Evolutionary conservation across 2,797 vertebrate genomes (phyloP), one percentile per base, ranked within the genome.

Genomic region (Poeciliopsis turneri): DNA sequence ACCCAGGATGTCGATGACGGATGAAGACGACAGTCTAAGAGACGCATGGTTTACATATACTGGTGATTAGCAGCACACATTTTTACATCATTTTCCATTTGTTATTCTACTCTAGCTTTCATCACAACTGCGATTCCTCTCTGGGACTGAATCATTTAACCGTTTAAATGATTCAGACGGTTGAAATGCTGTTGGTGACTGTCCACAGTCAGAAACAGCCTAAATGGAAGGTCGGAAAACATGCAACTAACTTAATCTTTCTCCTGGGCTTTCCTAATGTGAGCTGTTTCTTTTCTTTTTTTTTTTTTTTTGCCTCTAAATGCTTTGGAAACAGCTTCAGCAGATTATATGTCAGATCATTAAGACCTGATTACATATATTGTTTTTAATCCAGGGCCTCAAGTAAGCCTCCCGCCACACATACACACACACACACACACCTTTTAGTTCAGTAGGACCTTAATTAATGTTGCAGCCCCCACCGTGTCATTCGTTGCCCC

Each of bases 241-340:
- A 77, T 77, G 55, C 74, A 80, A 57, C 16, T 12, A 6, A 83
- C 28, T 9, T 78, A 88, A 91, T 86, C 75, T 75, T 81, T 75
- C 86, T 83, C 64, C 61, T 9, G 74, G 85, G 89, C 75, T 84
- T 84, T 81, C 59, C 74, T 72, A 25, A 84, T 78, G 80, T 71
- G 28, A 87, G 79, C 55, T 45, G 4, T 36, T 36, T 36, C 5
- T 39, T 39, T 69, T 78, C 87, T 2, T 33, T 78, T 76, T 78
- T 76, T 69, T 78, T 88, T 2, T 33, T 78, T 76, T 78, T 76
- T 2, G 36, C 74, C 80, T 84, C 75, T 73, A 73, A 81, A 64
- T 33, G 61, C 76, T 88, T 84, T 88, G 87, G 81, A 92, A 93
- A 92, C 64, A 74, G 81, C 87, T 91, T 76, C 45, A 33, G 16